These are phyloP conservation scores for Drosophila pectinifera DNA, from an alignment of 1,140 invertebrate genomes.

Conservation along the genomic window DNA sequence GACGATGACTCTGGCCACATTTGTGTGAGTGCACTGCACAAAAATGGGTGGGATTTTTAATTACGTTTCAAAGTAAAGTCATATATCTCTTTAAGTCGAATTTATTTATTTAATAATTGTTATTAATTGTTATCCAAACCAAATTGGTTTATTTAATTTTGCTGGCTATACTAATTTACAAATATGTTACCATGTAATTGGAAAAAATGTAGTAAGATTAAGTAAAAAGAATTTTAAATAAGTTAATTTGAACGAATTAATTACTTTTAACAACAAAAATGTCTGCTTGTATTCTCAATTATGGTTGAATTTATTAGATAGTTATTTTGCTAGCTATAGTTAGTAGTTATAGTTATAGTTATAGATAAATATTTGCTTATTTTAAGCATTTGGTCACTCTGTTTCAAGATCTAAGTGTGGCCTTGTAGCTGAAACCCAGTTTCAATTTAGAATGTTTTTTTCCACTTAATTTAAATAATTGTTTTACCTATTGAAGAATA, in stretches of 20 bases:
- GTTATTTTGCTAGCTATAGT: no score
- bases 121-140: background rate
- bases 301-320: no score
- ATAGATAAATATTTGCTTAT: background rate
- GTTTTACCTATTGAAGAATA: no score
- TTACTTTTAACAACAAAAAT: no score
- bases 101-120: no score
- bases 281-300: no score
- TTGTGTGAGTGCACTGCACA: constrained; percentile 11
- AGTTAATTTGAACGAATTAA: background rate
- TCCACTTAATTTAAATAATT: background rate
- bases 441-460: no score
- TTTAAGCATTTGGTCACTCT: background rate
- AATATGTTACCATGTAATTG: background rate
- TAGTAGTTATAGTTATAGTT: no score
- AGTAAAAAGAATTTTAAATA: background rate
- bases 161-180: no score
- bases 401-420: background rate
- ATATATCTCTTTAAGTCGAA: no score
- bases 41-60: background rate
- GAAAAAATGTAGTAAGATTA: no score
- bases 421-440: background rate
- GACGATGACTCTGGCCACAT: constrained; percentile 9
- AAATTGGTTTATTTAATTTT: no score
- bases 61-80: background rate